phyloP scores from a whole-genome alignment of 2,113 vertebrate species.

The Thryonomys swinderianus region DNA sequence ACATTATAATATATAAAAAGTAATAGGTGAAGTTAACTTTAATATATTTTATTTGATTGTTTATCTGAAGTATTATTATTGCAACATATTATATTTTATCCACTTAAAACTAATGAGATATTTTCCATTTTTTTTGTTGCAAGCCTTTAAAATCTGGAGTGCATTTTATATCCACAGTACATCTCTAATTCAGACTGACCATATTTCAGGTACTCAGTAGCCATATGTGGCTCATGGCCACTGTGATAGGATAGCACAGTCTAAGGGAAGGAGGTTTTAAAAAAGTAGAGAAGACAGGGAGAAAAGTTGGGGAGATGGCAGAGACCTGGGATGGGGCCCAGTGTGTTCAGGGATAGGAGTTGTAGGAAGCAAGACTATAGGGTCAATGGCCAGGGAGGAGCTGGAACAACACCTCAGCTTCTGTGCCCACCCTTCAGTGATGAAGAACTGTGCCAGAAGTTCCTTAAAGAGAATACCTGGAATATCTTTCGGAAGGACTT shows the following conservation, averaged over 20 bases:
- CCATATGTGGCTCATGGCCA: background rate
- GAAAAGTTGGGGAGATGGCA: background rate
- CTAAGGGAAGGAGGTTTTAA: background rate
- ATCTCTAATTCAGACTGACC: constrained; percentile 2
- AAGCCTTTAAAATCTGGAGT: constrained; percentile 16
- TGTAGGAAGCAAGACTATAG: background rate
- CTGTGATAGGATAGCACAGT: background rate
- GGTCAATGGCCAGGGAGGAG: background rate
- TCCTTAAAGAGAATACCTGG: constrained; percentile 81
- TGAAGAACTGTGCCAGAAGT: constrained; percentile 76
- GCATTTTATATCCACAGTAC: background rate
- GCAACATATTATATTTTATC: background rate
- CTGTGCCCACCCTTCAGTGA: constrained; percentile 69
- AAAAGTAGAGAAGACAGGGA: background rate
- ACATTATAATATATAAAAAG: constrained; percentile 50
- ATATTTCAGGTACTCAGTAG: background rate
- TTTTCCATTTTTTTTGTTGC: background rate
- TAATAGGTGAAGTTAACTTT: constrained; percentile 42
- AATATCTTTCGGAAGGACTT: constrained; percentile 79
- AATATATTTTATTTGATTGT: constrained; percentile 12
- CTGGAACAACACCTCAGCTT: background rate
- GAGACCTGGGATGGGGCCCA: background rate
- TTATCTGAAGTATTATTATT: constrained; percentile 26
- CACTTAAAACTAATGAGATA: constrained; percentile 1
- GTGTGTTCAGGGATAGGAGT: background rate